Percentiles rank a stretch among this genome's conserved stretches.
phyloP scores from a whole-genome alignment of 2,888 invertebrate genomes.

The Erebia epiphron region DNA sequence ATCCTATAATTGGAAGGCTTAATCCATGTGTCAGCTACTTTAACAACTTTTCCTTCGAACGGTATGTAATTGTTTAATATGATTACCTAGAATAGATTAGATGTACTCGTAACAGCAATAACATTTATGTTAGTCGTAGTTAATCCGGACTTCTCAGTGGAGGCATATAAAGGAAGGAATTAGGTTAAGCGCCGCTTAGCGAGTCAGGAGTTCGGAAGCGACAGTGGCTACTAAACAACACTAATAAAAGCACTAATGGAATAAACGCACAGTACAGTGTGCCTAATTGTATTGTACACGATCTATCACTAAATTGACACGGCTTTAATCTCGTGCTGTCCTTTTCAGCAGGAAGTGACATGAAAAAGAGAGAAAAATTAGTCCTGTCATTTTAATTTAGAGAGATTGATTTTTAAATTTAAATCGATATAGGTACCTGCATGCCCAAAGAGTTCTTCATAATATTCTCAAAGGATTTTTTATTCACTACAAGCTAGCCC shows the following conservation, averaged over 20 bases:
- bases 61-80: background rate
- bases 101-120: constrained; percentile 11
- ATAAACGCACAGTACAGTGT: background rate
- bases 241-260: constrained; percentile 11
- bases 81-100: background rate
- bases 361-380: too few species aligned
- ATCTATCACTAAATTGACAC: too few species aligned
- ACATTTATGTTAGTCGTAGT: constrained; percentile 14
- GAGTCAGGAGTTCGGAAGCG: background rate
- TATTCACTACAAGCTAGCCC: too few species aligned
- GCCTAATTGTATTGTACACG: background rate
- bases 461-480: too few species aligned
- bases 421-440: too few species aligned
- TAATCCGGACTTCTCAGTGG: background rate
- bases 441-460: too few species aligned
- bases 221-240: constrained; percentile 2
- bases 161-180: constrained; percentile 3
- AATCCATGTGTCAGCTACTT: background rate
- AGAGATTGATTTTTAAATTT: too few species aligned
- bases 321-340: too few species aligned
- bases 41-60: background rate
- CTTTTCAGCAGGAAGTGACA: too few species aligned
- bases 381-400: too few species aligned
- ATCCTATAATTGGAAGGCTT: background rate
- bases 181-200: constrained; percentile 21